Conservation (phyloP, 2,797 vertebrate genomes). For the Malurus leucopterus region DNA sequence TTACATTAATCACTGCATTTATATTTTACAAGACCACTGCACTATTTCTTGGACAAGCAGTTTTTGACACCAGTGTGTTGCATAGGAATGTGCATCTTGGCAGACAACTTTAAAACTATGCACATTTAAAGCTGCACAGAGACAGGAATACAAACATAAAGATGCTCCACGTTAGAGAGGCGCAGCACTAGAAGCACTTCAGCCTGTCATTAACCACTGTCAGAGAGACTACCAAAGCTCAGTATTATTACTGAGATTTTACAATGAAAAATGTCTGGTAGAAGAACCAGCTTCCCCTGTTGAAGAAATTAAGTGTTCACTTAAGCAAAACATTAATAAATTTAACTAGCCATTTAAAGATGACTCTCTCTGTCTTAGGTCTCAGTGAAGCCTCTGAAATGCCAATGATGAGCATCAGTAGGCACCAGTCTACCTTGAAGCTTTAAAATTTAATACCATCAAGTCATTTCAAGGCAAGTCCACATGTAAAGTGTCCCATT, state of each 20-base stretch:
- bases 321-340: neutral
- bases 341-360: constrained; percentile 5
- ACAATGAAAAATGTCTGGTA: neutral
- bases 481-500: constrained; percentile 6
- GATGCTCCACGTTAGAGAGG: neutral
- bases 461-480: neutral
- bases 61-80: neutral
- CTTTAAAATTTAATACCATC: neutral
- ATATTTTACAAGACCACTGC: neutral
- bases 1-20: neutral
- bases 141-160: neutral
- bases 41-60: neutral
- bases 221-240: neutral
- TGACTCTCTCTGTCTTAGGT: neutral
- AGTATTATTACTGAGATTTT: neutral
- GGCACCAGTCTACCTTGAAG: constrained; percentile 41
- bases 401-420: constrained; percentile 28
- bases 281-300: neutral
- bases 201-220: neutral
- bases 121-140: constrained; percentile 1
- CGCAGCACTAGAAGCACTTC: neutral
- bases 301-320: neutral
- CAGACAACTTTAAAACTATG: neutral
- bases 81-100: neutral
- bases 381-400: constrained; percentile 7